phyloP scores from a whole-genome alignment of 2,888 invertebrate genomes.

The Sympetrum striolatum region DNA sequence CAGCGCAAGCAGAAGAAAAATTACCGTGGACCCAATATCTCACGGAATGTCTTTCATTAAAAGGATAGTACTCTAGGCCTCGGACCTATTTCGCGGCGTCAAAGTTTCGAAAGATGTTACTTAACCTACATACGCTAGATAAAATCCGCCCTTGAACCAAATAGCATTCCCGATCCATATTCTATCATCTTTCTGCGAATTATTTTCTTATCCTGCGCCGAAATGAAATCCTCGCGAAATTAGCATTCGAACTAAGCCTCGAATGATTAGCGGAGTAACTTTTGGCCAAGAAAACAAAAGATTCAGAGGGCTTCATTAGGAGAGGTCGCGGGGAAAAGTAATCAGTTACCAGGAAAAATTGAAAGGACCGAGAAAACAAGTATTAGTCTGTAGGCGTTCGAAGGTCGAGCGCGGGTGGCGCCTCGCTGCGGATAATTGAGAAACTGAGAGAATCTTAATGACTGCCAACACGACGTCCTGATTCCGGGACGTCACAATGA shows the following conservation, averaged over 20 bases:
- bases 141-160: too few relatives aligned
- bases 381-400: background rate
- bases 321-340: background rate
- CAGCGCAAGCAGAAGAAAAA: too few relatives aligned
- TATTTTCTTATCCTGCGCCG: too few relatives aligned
- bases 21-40: too few relatives aligned
- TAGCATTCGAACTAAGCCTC: background rate
- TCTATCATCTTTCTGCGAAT: too few relatives aligned
- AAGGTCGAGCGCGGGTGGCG: background rate
- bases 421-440: conserved; percentile 11
- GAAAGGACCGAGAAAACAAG: background rate
- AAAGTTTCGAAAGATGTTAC: too few relatives aligned
- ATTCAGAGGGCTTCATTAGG: background rate
- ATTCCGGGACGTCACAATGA: background rate
- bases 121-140: too few relatives aligned
- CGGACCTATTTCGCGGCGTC: too few relatives aligned
- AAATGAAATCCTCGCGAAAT: background rate
- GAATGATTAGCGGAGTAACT: background rate
- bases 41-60: too few relatives aligned
- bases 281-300: background rate
- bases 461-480: background rate
- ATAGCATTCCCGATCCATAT: too few relatives aligned
- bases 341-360: background rate
- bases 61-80: too few relatives aligned
- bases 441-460: background rate